Percentiles rank a stretch among this genome's conserved stretches.
phyloP scores from a whole-genome alignment of 2,113 vertebrate genomes.

The Polypterus bichir region DNA sequence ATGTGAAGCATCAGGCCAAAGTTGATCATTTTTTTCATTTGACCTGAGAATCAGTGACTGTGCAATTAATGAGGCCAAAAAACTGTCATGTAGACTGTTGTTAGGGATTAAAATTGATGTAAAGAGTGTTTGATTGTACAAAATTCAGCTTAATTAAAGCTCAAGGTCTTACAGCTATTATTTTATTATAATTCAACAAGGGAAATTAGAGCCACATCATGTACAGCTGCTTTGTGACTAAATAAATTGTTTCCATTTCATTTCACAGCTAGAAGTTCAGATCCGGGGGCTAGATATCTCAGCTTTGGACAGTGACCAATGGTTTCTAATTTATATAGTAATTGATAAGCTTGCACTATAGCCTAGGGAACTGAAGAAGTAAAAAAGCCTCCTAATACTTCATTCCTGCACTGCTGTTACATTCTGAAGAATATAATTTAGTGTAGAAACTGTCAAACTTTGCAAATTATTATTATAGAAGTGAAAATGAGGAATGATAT shows the following conservation, averaged over 20 bases:
- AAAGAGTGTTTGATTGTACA: neutral
- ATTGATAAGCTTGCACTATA: neutral
- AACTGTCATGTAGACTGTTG: neutral
- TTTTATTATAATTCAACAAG: slow-evolving; percentile 3
- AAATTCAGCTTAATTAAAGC: slow-evolving; percentile 2
- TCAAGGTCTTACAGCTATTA: neutral
- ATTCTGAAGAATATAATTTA: too few relatives aligned
- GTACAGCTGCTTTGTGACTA: neutral
- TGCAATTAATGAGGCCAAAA: too few relatives aligned
- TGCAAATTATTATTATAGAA: too few relatives aligned
- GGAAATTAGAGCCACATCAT: neutral
- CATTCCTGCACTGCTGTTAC: too few relatives aligned
- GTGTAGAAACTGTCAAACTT: too few relatives aligned
- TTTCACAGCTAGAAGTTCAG: neutral
- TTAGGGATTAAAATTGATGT: neutral
- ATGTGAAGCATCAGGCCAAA: too few relatives aligned
- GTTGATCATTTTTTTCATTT: too few relatives aligned
- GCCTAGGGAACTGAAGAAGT: neutral
- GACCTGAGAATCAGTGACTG: too few relatives aligned
- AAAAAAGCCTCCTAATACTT: too few relatives aligned
- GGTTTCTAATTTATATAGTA: slow-evolving; percentile 1
- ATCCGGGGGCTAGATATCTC: neutral
- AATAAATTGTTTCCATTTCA: neutral
- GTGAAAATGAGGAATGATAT: too few relatives aligned
- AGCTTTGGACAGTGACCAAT: slow-evolving; percentile 3